These are phyloP conservation scores for Aethina tumida DNA, from an alignment of 1,140 invertebrate species.

Conservation along the genomic window DNA sequence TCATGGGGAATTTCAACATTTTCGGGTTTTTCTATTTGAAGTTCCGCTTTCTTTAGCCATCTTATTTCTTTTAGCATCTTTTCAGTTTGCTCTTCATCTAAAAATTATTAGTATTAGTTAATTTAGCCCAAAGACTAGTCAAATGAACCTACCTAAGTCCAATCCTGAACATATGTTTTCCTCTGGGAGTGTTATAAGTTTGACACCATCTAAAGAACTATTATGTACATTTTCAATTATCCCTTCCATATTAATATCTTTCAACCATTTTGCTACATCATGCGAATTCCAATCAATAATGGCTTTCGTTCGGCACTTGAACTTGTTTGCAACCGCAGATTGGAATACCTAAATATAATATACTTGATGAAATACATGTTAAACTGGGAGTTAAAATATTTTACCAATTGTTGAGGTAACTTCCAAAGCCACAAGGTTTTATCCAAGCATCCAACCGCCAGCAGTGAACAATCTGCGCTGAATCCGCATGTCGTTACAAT, in stretches of 20 bases:
- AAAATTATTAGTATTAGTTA: conserved; percentile 7
- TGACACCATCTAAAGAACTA: conserved; percentile 47
- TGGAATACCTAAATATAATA: conserved; percentile 30
- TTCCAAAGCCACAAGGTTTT: conserved; percentile 47
- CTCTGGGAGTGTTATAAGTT: conserved; percentile 45
- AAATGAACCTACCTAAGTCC: conserved; percentile 39
- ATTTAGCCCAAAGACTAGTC: conserved; percentile 1
- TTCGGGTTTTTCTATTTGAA: conserved; percentile 16
- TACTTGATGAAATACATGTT: not conserved
- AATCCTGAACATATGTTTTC: conserved; percentile 42
- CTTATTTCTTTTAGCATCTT: conserved; percentile 36
- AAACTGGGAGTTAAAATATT: not conserved
- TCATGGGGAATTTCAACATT: conserved; percentile 46
- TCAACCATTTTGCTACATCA: conserved; percentile 53
- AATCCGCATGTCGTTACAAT: conserved; percentile 47
- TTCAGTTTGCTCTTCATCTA: conserved; percentile 26
- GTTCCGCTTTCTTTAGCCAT: conserved; percentile 41
- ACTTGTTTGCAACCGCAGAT: conserved; percentile 30
- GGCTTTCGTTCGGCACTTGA: conserved; percentile 26
- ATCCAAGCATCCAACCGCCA: conserved; percentile 46
- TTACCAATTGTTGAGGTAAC: conserved; percentile 43
- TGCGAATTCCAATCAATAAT: conserved; percentile 45
- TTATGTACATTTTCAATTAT: conserved; percentile 40
- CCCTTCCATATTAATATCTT: conserved; percentile 44
- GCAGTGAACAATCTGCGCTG: conserved; percentile 38